Conservation (phyloP, 2,113 vertebrate genomes). For the Lota lota region DNA sequence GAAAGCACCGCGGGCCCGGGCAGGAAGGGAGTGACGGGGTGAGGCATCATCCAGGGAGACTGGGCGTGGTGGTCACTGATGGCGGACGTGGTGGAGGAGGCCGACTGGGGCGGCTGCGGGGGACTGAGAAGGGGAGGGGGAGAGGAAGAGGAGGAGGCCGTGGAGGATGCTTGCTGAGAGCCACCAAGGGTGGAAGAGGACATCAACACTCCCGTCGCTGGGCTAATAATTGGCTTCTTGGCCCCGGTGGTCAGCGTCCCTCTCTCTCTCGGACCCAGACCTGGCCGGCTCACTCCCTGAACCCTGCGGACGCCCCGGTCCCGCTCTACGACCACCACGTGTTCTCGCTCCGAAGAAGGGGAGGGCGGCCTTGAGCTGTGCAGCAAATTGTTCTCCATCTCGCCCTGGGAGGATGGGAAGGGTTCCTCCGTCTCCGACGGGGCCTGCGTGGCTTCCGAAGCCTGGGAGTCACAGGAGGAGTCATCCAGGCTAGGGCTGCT, state of each 20-base stretch:
- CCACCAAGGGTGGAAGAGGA: slow-evolving; percentile 71
- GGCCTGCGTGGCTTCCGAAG: slow-evolving; percentile 87
- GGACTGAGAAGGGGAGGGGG: slow-evolving; percentile 87
- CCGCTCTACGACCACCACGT: slow-evolving; percentile 48
- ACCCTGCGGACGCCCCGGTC: slow-evolving; percentile 81
- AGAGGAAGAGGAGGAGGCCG: slow-evolving; percentile 83
- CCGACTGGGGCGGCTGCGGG: slow-evolving; percentile 74
- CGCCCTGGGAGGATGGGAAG: slow-evolving; percentile 72
- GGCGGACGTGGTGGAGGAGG: slow-evolving; percentile 72
- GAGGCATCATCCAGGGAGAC: slow-evolving; percentile 90
- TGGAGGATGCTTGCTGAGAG: slow-evolving; percentile 82
- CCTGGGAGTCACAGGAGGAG: slow-evolving; percentile 95
- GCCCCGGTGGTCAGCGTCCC: slow-evolving; percentile 73
- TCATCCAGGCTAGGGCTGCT: slow-evolving; percentile 92
- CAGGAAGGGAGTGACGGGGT: slow-evolving; percentile 85
- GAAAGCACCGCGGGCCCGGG: slow-evolving; percentile 76
- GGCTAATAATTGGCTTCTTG: slow-evolving; percentile 78
- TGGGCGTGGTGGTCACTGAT: slow-evolving; percentile 80
- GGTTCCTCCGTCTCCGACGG: slow-evolving; percentile 80
- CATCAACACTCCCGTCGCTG: slow-evolving; percentile 80
- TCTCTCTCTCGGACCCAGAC: slow-evolving; percentile 68
- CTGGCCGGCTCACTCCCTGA: slow-evolving; percentile 58
- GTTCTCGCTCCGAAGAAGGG: slow-evolving; percentile 79
- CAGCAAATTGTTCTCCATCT: slow-evolving; percentile 67
- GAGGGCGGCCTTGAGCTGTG: slow-evolving; percentile 75